Base-by-base conservation (phyloP, 2,113 vertebrate species). In the Heterochromis multidens region DNA sequence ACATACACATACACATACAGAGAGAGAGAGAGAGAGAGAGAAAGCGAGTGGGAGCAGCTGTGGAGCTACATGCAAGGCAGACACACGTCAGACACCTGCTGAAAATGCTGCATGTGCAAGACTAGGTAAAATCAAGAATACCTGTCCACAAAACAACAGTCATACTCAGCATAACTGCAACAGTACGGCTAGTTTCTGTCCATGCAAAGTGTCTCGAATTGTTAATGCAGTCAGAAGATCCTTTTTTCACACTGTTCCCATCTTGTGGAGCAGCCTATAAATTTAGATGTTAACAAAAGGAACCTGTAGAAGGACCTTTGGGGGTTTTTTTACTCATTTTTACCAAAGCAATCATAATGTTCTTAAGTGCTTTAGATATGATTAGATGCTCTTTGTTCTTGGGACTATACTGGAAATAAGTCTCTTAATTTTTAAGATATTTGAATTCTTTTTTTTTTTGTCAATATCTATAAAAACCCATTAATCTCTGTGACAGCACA, bases 81-180 rank as follows among this genome's bases (percentile, higher is more conserved):
- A 86, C 65, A 49, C 65, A 72, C 40, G 65, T 72, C 83, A 88
- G 89, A 92, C 92, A 95, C 92, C 94, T 95, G 92, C 92, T 94
- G 94, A 92, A 87, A 56, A 79, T 62, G 85, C 81, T 87, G 43
- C 60, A 23, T 27, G 11, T 72, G 25, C 27, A 60, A 27, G n/a
- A 40, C 31, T 27, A 77, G 46, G n/a, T 72, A 11, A 11, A n/a
- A 54, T 52, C 70, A 31, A 4, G 0, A 74, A 54, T 54, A 74
- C 70, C 27, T n/a, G 46, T 74, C 54, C 70, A 54, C 46, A 74
- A 54, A 74, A 72, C 65, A 72, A 74, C 27, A 3, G 4, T 33
- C 46, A 54, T 54, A 54, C 70, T 74, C 27, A 31, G 46, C 4
- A 59, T 60, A 7, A 14, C 23, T 46, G 37, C 25, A 60, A 46